Conservation (phyloP, 2,113 vertebrate species). For the Limnothrissa miodon region DNA sequence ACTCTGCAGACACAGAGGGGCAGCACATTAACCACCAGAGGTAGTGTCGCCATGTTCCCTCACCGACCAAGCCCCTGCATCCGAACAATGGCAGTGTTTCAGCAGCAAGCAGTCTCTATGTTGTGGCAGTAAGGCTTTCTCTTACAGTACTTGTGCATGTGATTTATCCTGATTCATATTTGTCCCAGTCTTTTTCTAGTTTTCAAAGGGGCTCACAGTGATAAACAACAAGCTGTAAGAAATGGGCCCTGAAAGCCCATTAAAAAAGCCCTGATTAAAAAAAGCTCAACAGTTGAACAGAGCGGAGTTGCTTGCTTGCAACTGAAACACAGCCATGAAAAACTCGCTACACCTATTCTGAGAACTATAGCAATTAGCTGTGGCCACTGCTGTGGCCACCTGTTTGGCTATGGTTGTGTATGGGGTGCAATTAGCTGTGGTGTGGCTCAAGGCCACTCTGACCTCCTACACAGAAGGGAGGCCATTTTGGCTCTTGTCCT, state of each 20-base stretch:
- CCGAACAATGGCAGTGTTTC: not conserved
- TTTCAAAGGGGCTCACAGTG: not conserved
- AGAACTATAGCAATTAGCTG: not conserved
- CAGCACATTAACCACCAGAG: not conserved
- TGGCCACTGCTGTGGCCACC: not conserved
- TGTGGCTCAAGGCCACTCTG: not conserved
- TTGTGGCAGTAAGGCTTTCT: not conserved
- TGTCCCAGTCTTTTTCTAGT: not conserved
- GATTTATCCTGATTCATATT: not conserved
- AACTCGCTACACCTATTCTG: not conserved
- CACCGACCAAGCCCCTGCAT: not conserved
- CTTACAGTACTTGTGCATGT: not conserved
- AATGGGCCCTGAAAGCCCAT: not conserved
- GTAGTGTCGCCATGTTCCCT: not conserved
- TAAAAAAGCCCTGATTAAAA: not conserved
- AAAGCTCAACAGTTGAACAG: not conserved
- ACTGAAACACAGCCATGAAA: not conserved
- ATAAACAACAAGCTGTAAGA: not conserved
- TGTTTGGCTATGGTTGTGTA: not conserved
- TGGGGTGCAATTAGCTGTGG: not conserved
- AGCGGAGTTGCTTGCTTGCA: not conserved
- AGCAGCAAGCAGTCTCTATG: not conserved
- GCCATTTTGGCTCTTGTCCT: constrained; percentile 31
- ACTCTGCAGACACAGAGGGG: not conserved
- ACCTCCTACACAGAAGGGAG: not conserved